A percentile compares a stretch with the other conserved stretches of the same genome.
phyloP scores from a whole-genome alignment of 2,113 vertebrate genomes.

The Perca fluviatilis region DNA sequence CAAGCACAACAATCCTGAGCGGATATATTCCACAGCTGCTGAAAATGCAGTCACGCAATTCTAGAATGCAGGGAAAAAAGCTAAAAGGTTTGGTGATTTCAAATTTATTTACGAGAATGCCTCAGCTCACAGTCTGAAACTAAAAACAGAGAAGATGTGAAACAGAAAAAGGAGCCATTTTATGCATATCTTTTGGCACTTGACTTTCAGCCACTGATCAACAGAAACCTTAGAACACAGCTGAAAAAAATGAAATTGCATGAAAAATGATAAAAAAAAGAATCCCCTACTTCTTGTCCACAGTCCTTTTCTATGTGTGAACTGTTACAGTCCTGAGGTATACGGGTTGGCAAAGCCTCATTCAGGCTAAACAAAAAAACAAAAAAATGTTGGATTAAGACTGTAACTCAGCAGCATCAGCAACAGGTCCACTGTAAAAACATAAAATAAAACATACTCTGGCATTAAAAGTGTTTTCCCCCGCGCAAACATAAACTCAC shows the following conservation, averaged over 20 bases:
- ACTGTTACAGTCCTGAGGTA: slow-evolving; percentile 69
- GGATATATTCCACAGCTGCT: neutral
- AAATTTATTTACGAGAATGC: slow-evolving; percentile 52
- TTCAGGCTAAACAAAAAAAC: slow-evolving; percentile 22
- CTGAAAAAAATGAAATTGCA: slow-evolving; percentile 28
- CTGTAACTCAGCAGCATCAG: slow-evolving; percentile 53
- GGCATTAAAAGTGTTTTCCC: slow-evolving; percentile 10
- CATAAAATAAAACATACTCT: neutral
- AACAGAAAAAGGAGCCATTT: slow-evolving; percentile 25
- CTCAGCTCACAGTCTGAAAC: slow-evolving; percentile 26
- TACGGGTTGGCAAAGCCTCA: slow-evolving; percentile 54
- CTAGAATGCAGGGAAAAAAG: neutral
- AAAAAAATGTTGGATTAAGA: slow-evolving; percentile 28
- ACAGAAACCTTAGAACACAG: slow-evolving; percentile 17
- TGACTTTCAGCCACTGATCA: slow-evolving; percentile 20
- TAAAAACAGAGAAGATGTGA: slow-evolving; percentile 24
- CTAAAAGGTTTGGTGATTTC: neutral
- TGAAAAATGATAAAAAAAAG: neutral
- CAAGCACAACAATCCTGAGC: neutral
- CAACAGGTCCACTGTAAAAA: slow-evolving; percentile 38
- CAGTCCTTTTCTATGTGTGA: slow-evolving; percentile 28
- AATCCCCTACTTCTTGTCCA: neutral
- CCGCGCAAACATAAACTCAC: slow-evolving; percentile 5
- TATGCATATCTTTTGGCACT: slow-evolving; percentile 67
- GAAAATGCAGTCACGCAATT: neutral